Evolutionary conservation across 2,797 vertebrate species (phyloP), one percentile per base, ranked within the genome.

Genomic region (Oreonectes daqikongensis): DNA sequence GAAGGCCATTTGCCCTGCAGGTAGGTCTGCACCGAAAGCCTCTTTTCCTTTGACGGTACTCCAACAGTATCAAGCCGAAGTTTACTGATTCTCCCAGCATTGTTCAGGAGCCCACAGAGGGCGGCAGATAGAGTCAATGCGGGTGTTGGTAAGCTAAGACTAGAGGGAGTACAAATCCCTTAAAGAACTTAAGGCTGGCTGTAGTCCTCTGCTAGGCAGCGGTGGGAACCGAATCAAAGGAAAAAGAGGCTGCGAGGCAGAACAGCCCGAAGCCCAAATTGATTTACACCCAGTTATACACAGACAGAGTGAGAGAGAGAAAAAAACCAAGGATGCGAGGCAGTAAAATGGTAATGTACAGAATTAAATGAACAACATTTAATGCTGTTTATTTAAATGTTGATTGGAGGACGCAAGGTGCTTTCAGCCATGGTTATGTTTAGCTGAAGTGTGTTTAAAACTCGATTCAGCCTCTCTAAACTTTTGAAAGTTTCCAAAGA

Each of bases 221-320:
- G 84, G 79, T 91, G 89, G 90, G 90, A 93, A 89, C 63, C 46
- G 55, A 88, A 90, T 92, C 90, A 93, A 91, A 92, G 89, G 78
- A 80, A 87, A 84, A 81, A 84, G 86, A 90, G 88, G 87, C 86
- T 91, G 88, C 80, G 65, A 91, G 89, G 88, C 89, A 92, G 85
- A 86, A 87, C 83, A 85, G 87, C 90, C 90, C 84, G 78, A 82
- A 92, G 90, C 86, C 80, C 77, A 89, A 89, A 92, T 88, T 91
- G 90, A 92, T 92, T 91, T 88, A 86, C 84, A 88, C 84, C 86
- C 81, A 84, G 80, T 86, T 71, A 85, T 75, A 78, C 10, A 86
- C 78, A 85, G 72, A 86, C 79, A 84, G 73, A 83, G 22, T 18
- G 26, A 72, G 52, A 72, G 52, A 18, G 70, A 70, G 66, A 12